Evolutionary conservation across 2,113 vertebrate genomes (phyloP).

Genomic region (Tragelaphus strepsiceros): DNA sequence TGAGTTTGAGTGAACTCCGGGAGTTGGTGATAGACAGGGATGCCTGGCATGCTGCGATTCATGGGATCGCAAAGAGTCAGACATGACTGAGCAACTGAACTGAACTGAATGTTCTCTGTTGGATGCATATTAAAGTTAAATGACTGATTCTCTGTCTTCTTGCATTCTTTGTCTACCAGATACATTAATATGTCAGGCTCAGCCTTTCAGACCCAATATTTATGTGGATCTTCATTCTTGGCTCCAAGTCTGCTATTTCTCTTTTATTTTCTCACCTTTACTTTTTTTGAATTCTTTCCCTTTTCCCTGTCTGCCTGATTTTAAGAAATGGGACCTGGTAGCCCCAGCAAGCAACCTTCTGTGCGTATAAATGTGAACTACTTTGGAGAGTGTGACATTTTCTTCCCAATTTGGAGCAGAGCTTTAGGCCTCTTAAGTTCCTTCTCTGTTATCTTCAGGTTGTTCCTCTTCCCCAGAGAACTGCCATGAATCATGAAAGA

Average conservation of each 20-base stretch:
- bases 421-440: background rate
- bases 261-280: slow-evolving; percentile 21
- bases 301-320: slow-evolving; percentile 29
- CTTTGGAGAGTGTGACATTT: slow-evolving; percentile 25
- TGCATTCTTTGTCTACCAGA: background rate
- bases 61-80: too few species aligned
- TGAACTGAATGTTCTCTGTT: background rate
- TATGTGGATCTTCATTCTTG: background rate
- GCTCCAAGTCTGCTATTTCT: background rate
- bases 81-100: too few species aligned
- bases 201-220: background rate
- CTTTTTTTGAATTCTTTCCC: background rate
- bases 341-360: background rate
- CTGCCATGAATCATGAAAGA: background rate
- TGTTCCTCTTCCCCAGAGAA: background rate
- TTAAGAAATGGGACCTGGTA: slow-evolving; percentile 23
- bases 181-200: background rate
- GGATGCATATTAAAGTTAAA: background rate
- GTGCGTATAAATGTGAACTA: slow-evolving; percentile 23
- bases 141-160: background rate
- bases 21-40: too few species aligned
- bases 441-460: background rate
- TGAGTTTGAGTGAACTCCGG: too few species aligned
- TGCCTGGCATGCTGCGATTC: fast-evolving
- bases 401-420: slow-evolving; percentile 7